Percentiles rank a stretch among this genome's conserved stretches.
Conservation (phyloP, 1,140 invertebrate species). For the Cyclina sinensis region DNA sequence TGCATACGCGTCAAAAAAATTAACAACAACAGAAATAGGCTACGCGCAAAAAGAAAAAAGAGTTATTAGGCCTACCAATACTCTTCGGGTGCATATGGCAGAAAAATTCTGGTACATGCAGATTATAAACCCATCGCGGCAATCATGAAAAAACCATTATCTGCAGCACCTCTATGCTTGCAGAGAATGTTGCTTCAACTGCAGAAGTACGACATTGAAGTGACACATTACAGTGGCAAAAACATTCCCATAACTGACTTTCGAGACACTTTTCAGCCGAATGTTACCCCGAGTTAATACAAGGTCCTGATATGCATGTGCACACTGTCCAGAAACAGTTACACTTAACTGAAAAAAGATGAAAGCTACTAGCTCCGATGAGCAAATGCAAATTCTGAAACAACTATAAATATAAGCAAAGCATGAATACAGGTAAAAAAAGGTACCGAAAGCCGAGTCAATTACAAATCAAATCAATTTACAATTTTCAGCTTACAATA, state of each 20-base stretch:
- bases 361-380: too few species aligned
- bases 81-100: conserved; percentile 85
- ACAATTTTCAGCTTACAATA: too few species aligned
- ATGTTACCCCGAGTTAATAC: background rate
- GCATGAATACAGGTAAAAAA: too few species aligned
- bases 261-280: conserved; percentile 25
- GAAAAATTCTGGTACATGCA: conserved; percentile 59
- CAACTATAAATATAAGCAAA: too few species aligned
- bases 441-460: too few species aligned
- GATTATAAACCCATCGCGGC: conserved; percentile 72
- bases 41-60: conserved; percentile 88
- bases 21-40: conserved; percentile 85
- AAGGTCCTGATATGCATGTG: conserved; percentile 3
- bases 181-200: conserved; percentile 72
- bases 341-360: too few species aligned
- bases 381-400: too few species aligned
- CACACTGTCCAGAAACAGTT: too few species aligned
- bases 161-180: conserved; percentile 61
- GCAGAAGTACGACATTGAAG: conserved; percentile 74
- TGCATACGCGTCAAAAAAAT: conserved; percentile 85
- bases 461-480: too few species aligned
- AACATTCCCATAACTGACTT: conserved; percentile 62
- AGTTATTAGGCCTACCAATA: conserved; percentile 87
- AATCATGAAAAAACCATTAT: conserved; percentile 71
- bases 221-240: conserved; percentile 68